These are phyloP conservation scores for Drosophila maculinotata DNA, from an alignment of 2,888 invertebrate genomes.

Conservation along the genomic window DNA sequence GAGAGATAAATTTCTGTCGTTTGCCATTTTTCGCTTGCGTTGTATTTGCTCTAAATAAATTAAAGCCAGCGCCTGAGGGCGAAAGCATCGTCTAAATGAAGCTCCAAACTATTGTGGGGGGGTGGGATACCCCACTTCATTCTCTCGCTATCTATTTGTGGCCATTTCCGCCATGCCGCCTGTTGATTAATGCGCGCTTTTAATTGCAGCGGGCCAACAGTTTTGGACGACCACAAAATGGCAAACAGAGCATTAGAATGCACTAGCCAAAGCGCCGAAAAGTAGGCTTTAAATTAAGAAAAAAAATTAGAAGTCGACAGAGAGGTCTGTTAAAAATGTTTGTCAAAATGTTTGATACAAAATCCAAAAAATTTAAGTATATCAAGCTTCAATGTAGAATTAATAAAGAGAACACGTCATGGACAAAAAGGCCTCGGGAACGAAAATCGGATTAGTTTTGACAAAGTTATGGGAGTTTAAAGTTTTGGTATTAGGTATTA, in stretches of 20 bases:
- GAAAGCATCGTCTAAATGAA: slow-evolving; percentile 20
- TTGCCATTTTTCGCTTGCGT: slow-evolving; percentile 78
- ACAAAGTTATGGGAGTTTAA: too few relatives aligned
- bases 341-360: background rate
- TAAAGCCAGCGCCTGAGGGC: slow-evolving; percentile 52
- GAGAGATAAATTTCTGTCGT: slow-evolving; percentile 76
- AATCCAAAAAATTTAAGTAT: background rate
- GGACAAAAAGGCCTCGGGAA: background rate
- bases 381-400: background rate
- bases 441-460: too few relatives aligned
- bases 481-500: too few relatives aligned
- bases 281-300: slow-evolving; percentile 29
- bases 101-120: slow-evolving; percentile 39
- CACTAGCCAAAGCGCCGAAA: slow-evolving; percentile 29
- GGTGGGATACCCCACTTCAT: too few relatives aligned
- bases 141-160: background rate
- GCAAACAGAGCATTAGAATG: slow-evolving; percentile 32
- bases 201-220: slow-evolving; percentile 62
- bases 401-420: background rate
- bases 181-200: slow-evolving; percentile 75
- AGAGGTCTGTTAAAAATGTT: too few relatives aligned
- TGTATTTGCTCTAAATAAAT: slow-evolving; percentile 78
- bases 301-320: background rate
- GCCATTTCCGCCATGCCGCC: slow-evolving; percentile 45
- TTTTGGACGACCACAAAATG: slow-evolving; percentile 26